phyloP scores from a whole-genome alignment of 2,113 vertebrate genomes.

The Aspidoscelis tigris region DNA sequence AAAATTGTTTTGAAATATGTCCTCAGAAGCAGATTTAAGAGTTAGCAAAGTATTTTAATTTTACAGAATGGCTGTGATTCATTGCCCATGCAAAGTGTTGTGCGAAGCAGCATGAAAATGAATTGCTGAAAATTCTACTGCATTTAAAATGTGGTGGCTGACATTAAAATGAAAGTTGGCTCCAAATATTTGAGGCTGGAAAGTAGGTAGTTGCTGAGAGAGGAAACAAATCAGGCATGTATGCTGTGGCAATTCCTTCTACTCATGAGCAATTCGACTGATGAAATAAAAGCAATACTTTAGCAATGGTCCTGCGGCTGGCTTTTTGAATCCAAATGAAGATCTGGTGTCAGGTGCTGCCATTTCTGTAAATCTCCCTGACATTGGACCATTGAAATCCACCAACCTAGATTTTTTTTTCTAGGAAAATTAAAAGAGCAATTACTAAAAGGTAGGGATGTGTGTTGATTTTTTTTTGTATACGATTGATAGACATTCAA shows the following conservation, averaged over 20 bases:
- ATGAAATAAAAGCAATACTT: neutral
- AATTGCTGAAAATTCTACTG: conserved; percentile 41
- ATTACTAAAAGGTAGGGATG: too few species aligned
- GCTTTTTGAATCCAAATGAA: neutral
- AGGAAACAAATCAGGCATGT: neutral
- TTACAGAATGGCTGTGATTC: conserved; percentile 60
- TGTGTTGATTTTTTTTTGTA: too few species aligned
- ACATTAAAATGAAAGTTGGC: conserved; percentile 43
- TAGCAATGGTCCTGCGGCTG: neutral
- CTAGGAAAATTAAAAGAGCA: neutral
- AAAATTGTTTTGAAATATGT: conserved; percentile 79
- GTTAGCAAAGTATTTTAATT: conserved; percentile 74
- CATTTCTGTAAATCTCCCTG: neutral
- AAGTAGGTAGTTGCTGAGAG: neutral
- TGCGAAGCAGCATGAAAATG: conserved; percentile 16
- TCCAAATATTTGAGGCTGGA: neutral
- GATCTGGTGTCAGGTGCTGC: neutral
- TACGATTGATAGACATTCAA: too few species aligned
- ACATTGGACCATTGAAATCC: neutral
- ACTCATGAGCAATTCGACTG: neutral
- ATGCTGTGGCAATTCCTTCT: neutral
- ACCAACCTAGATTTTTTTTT: neutral
- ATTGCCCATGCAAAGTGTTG: conserved; percentile 47
- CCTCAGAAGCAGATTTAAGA: conserved; percentile 69
- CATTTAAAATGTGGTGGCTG: conserved; percentile 41